Conservation (phyloP, 2,888 invertebrate species). For the Xestia c-nigrum region DNA sequence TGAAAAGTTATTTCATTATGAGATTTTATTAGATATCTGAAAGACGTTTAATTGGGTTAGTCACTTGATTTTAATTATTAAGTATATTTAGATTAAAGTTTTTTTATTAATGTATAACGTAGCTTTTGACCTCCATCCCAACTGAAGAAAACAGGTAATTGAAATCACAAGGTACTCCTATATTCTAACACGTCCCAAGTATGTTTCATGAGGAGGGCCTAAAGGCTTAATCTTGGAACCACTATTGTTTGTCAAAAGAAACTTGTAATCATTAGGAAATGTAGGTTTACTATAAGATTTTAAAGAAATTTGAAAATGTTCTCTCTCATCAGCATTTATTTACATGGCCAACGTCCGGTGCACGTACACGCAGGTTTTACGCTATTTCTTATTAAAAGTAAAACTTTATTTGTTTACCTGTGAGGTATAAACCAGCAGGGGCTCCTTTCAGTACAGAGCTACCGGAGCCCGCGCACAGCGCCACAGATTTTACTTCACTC, state of each 20-base stretch:
- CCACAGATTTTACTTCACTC: slow-evolving; percentile 91
- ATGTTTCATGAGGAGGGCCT: background rate
- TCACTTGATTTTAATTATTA: background rate
- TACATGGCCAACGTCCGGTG: background rate
- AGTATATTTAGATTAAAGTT: too few relatives aligned
- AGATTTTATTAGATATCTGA: slow-evolving; percentile 16
- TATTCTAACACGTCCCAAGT: background rate
- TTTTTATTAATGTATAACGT: background rate
- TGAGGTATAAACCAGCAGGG: slow-evolving; percentile 95
- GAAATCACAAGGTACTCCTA: background rate
- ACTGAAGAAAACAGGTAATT: background rate
- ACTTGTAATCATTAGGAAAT: too few relatives aligned
- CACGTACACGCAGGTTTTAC: background rate
- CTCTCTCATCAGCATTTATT: background rate
- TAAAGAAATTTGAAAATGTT: background rate
- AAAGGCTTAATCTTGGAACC: slow-evolving; percentile 7
- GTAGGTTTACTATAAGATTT: background rate
- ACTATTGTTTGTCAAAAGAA: too few relatives aligned
- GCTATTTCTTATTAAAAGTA: background rate
- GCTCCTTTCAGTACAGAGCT: slow-evolving; percentile 93
- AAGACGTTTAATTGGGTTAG: background rate
- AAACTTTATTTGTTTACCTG: slow-evolving; percentile 86
- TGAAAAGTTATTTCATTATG: slow-evolving; percentile 65
- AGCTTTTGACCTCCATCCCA: background rate
- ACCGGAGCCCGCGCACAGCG: slow-evolving; percentile 98